These are phyloP conservation scores for Myiagra hebetior DNA, from an alignment of 2,113 vertebrate genomes.

Conservation along the genomic window DNA sequence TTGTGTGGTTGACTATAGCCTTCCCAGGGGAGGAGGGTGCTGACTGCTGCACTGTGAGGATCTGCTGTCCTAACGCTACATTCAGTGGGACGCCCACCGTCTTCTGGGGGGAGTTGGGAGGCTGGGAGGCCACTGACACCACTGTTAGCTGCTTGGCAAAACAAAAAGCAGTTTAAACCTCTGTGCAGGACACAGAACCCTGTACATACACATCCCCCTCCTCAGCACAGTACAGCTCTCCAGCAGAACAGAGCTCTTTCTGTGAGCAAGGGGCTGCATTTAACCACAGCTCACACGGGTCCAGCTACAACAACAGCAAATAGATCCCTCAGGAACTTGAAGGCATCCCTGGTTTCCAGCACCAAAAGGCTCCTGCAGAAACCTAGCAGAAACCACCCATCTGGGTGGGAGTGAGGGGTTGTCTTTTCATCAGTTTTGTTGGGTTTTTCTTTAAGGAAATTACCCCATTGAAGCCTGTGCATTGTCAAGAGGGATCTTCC, in stretches of 20 bases:
- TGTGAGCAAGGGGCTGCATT: background rate
- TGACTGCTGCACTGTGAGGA: constrained; percentile 85
- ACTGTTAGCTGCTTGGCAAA: constrained; percentile 81
- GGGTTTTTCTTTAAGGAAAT: background rate
- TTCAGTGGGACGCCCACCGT: constrained; percentile 83
- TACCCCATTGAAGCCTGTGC: background rate
- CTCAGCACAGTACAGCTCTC: background rate
- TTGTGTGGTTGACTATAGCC: constrained; percentile 74
- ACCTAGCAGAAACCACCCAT: background rate
- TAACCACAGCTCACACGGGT: background rate
- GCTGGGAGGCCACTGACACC: constrained; percentile 85
- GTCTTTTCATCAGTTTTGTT: background rate
- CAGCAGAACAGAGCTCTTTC: background rate
- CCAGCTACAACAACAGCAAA: background rate
- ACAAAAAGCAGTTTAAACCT: constrained; percentile 38
- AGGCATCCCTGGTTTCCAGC: background rate
- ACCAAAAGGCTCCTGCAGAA: background rate
- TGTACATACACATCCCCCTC: background rate
- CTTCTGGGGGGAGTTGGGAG: constrained; percentile 84
- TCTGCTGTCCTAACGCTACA: constrained; percentile 87
- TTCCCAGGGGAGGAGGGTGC: constrained; percentile 84
- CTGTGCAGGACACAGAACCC: background rate
- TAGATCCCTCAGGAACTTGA: background rate
- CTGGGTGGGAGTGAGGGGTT: background rate
- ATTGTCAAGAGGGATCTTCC: background rate